phyloP scores from a whole-genome alignment of 1,140 invertebrate genomes.

The Platorchestia sp. region DNA sequence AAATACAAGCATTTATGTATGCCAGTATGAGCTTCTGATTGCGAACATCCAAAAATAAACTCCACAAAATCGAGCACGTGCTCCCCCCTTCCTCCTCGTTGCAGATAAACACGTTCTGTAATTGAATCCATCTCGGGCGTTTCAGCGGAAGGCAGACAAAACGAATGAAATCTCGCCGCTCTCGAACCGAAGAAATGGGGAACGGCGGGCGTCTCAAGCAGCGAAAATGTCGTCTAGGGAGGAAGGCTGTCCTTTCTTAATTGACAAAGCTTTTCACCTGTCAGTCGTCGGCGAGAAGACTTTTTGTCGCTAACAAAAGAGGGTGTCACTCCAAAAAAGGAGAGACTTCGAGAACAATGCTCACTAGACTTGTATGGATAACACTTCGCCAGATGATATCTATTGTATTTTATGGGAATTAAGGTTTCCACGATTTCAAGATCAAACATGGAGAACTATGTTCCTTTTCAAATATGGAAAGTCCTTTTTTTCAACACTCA shows the following conservation, averaged over 20 bases:
- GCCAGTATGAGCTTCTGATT: not conserved
- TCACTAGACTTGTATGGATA: not conserved
- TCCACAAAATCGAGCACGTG: not conserved
- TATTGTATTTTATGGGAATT: not conserved
- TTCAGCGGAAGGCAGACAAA: not conserved
- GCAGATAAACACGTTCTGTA: not conserved
- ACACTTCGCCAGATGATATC: not conserved
- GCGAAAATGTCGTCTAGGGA: constrained; percentile 19
- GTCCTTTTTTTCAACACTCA: too few species aligned
- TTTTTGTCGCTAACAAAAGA: constrained; percentile 9
- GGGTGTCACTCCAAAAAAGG: constrained; percentile 4
- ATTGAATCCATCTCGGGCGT: constrained; percentile 2
- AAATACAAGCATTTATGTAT: not conserved
- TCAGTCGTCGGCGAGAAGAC: not conserved
- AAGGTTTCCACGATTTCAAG: not conserved
- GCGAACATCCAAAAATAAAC: not conserved
- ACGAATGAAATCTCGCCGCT: not conserved
- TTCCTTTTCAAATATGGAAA: too few species aligned
- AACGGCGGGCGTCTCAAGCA: not conserved
- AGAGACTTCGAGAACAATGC: not conserved
- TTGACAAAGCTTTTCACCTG: constrained; percentile 33
- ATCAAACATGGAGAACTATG: too few species aligned
- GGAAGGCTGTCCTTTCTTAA: not conserved
- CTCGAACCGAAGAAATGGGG: too few species aligned
- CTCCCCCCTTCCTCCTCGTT: not conserved